Base-by-base conservation (phyloP, 2,113 vertebrate genomes). In the Toxotes chatareus region DNA sequence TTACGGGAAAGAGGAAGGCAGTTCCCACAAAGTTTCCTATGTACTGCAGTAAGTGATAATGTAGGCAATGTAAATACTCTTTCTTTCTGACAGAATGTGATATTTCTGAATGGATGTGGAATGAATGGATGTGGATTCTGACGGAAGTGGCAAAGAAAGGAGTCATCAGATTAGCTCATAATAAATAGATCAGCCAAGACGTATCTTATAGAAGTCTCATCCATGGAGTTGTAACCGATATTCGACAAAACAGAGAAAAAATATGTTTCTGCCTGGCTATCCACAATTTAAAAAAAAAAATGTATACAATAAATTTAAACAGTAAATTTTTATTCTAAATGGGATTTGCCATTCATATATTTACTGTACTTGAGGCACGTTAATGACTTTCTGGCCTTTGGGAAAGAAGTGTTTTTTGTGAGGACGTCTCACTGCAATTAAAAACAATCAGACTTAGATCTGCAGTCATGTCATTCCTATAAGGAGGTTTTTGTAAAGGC, bases 101-200 rank as follows among this genome's bases (percentile, higher is more conserved):
- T 46, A 66, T 44, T 63, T 72, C 12, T 84, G 21, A 92, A 89
- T 90, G n/a, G n/a, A n/a, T n/a, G n/a, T n/a, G n/a, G n/a, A 84
- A 93, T 87, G 36, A 64, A 89, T 87, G 32, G 47, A 34, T 14
- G 42, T 27, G 65, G 53, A 74, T 53, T 79, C 71, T 51, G 23
- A 66, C 73, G 65, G 36, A 46, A 65, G 64, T 38, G 36, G 34
- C 31, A 84, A 76, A 84, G 70, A 72, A 87, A 83, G 59, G 44
- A 88, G 36, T 74, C 73, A 31, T 79, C 63, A 36, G 44, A 83
- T 64, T 69, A n/a, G 34, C 76, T 87, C 60, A 87, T 88, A 55
- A 87, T 81, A 83, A 81, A 92, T 86, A 47, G 17, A 77, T 77
- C 56, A 61, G 59, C 46, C 51, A 16, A 62, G 8, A 66, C 69